Evolutionary conservation across 2,888 invertebrate species (phyloP), one percentile per base, ranked within the genome.

Genomic region (Drosophila mulleri): DNA sequence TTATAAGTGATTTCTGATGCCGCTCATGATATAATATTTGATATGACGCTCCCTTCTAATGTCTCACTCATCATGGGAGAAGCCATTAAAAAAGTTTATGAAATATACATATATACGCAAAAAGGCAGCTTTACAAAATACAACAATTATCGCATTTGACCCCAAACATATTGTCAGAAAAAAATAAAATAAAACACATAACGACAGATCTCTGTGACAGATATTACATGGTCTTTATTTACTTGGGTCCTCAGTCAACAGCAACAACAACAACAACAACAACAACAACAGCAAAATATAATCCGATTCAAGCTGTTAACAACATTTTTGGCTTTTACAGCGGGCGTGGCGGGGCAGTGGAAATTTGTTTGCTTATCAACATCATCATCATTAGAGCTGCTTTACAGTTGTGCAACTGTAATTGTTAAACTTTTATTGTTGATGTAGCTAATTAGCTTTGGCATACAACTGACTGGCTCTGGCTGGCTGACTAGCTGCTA

Each of bases 391-490:
- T 57, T 57, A 57, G 59, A 35, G 59, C 23, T 37, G 44, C 59
- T 62, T 59, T 62, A 41, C 41, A 63, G 65, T 52, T 52, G 50
- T 66, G 65, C 37, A 50, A 52, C 52, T 11, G 37, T 67, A 59
- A 79, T 67, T 73, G 64, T 77, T 67, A 77, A 77, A 82, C 58
- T 86, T 85, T 67, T 71, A 75, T 79, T 82, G 80, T 82, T 79
- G 69, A 71, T 67, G 70, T 68, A 60, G 78, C 67, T 80, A 83
- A 82, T 86, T 80, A 78, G 61, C 67, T 64, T 67, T 66, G n/a
- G 9, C 9, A 32, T 32, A 32, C 32, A 32, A 32, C 32, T 32
- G 32, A 8, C n/a, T 42, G 47, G 53, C 54, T 53, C 6, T 54
- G 26, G 12, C 54, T 41, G 37, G 44, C 48, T 50, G 26, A 9